Evolutionary conservation across 2,113 vertebrate species (phyloP).

Genomic region (Oxyura jamaicensis): DNA sequence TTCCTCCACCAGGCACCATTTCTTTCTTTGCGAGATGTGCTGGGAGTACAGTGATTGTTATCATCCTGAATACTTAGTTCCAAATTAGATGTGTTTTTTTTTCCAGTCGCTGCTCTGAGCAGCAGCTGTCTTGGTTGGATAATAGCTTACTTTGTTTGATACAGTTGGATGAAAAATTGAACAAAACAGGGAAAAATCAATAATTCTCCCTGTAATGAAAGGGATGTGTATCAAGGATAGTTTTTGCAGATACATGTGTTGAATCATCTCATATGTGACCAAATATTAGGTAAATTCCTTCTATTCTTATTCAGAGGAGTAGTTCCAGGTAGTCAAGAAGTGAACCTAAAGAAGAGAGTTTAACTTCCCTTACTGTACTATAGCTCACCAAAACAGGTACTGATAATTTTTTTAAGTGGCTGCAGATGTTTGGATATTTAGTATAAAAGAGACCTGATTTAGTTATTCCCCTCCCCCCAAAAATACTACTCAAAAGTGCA

Average conservation of each 20-base stretch:
- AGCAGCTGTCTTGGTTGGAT: not conserved
- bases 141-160: not conserved
- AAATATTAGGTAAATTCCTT: not conserved
- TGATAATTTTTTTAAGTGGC: not conserved
- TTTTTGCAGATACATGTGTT: not conserved
- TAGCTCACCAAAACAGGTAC: not conserved
- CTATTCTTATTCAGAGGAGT: not conserved
- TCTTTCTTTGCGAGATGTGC: not conserved
- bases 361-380: not conserved
- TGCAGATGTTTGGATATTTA: not conserved
- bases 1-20: not conserved
- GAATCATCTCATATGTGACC: not conserved
- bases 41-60: not conserved
- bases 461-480: no score
- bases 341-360: no score
- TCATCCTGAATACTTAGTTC: not conserved
- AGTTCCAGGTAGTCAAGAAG: not conserved
- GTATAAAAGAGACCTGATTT: not conserved
- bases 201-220: not conserved
- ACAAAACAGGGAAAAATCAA: not conserved
- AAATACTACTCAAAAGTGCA: not conserved
- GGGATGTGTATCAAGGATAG: not conserved
- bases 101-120: not conserved
- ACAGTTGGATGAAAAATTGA: constrained; percentile 3
- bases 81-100: not conserved